Evolutionary conservation across 2,113 vertebrate species (phyloP).

Genomic region (Noturus placidus): DNA sequence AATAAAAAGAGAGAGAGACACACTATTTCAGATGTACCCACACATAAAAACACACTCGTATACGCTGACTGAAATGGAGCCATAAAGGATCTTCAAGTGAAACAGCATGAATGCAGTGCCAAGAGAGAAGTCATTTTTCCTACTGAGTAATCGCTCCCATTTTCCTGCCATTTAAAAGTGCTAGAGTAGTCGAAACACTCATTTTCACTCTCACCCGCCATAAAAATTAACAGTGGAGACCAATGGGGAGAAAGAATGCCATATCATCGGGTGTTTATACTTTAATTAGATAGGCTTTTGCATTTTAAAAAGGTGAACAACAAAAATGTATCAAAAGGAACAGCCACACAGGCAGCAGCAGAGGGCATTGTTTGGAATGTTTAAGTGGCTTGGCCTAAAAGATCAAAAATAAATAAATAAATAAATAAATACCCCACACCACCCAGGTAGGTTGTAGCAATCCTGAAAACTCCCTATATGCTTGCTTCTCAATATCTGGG

Average conservation of each 20-base stretch:
- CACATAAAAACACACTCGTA: constrained; percentile 5
- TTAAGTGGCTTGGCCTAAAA: constrained; percentile 60
- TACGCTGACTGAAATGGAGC: not conserved
- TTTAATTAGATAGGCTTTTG: constrained; percentile 35
- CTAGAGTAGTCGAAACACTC: constrained; percentile 55
- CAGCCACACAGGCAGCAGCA: not conserved
- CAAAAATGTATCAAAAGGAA: constrained; percentile 58
- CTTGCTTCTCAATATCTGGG: constrained; percentile 71
- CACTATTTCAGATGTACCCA: not conserved
- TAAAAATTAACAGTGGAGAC: constrained; percentile 33
- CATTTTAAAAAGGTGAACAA: constrained; percentile 28
- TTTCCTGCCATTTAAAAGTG: constrained; percentile 60
- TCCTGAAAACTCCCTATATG: constrained; percentile 71
- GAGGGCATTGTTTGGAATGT: not conserved
- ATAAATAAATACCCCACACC: constrained; percentile 43
- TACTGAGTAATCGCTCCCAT: constrained; percentile 17
- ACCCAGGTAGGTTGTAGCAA: constrained; percentile 64
- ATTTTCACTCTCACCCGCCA: constrained; percentile 43
- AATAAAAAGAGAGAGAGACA: no score
- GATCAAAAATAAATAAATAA: constrained; percentile 27
- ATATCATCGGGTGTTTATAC: constrained; percentile 55
- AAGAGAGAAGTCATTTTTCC: constrained; percentile 38
- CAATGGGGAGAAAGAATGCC: constrained; percentile 67
- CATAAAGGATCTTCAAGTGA: constrained; percentile 24
- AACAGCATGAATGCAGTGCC: constrained; percentile 33